phyloP scores from a whole-genome alignment of 23 tunicate genomes.

The Styela plicata region DNA sequence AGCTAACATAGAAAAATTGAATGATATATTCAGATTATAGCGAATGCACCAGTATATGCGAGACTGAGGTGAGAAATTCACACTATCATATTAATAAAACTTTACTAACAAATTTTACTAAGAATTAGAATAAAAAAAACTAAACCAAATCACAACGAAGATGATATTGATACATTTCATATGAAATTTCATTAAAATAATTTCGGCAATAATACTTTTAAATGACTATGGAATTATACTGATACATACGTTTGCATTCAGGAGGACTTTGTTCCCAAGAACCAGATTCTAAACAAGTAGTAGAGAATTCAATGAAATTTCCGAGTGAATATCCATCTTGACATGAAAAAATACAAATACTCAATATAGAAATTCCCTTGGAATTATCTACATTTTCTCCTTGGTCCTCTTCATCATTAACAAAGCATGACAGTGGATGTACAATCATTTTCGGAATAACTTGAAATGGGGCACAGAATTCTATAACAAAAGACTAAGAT shows the following conservation, averaged over 20 bases:
- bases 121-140: no score
- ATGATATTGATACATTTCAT: no score
- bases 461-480: slow-evolving; percentile 1
- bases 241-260: slow-evolving; percentile 45
- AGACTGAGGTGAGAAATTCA: no score
- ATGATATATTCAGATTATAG: no score
- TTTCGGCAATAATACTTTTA: no score
- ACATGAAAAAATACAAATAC: slow-evolving; percentile 43
- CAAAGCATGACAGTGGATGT: slow-evolving; percentile 46
- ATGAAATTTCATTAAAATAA: no score
- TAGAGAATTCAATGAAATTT: slow-evolving; percentile 4
- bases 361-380: slow-evolving; percentile 37
- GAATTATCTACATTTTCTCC: not conserved
- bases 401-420: not conserved
- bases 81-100: no score
- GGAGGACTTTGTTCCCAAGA: slow-evolving; percentile 46
- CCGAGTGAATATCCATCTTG: slow-evolving; percentile 49
- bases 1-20: no score
- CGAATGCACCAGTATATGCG: no score
- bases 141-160: no score
- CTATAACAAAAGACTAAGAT: not conserved
- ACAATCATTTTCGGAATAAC: slow-evolving; percentile 38
- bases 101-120: no score
- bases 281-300: slow-evolving; percentile 50
- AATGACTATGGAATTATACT: not conserved